Percentiles rank a stretch among this genome's conserved stretches.
Evolutionary conservation across 2,113 vertebrate species (phyloP).

Genomic region (Prionailurus viverrinus): DNA sequence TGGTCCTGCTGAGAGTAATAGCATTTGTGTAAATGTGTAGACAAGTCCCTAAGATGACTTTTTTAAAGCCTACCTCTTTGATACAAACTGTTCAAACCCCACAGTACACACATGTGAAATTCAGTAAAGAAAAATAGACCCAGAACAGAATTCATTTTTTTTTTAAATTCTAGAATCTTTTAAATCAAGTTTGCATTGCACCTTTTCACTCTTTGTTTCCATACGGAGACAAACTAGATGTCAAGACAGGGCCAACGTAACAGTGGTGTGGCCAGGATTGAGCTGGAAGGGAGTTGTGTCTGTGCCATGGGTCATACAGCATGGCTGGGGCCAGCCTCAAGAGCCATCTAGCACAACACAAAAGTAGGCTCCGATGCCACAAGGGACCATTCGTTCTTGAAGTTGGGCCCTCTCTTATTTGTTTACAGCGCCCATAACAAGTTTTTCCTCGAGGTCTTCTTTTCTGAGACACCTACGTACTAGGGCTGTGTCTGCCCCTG

Average conservation of each 20-base stretch:
- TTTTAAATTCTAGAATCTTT: not conserved
- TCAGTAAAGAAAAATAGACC: not conserved
- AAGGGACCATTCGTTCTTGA: constrained; percentile 31
- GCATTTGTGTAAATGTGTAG: constrained; percentile 18
- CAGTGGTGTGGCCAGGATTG: not conserved
- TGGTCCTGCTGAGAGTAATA: constrained; percentile 63
- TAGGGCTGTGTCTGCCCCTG: not conserved
- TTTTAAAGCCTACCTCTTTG: not conserved
- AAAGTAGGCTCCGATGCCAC: not conserved
- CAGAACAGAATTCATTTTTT: not conserved
- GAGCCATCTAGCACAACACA: not conserved
- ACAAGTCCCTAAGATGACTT: not conserved
- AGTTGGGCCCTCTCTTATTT: constrained; percentile 46
- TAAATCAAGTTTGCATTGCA: not conserved
- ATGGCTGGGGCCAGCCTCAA: not conserved
- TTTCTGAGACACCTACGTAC: constrained; percentile 72
- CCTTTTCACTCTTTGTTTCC: not conserved
- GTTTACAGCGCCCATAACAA: not conserved
- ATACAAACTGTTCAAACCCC: not conserved
- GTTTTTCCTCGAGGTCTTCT: constrained; percentile 70
- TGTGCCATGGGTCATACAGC: not conserved
- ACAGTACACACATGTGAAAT: not conserved
- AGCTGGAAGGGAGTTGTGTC: not conserved
- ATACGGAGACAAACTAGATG: too few relatives aligned
- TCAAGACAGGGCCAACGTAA: accelerated